phyloP scores from a whole-genome alignment of 2,888 invertebrate species.

The Eubasilissa splendida region DNA sequence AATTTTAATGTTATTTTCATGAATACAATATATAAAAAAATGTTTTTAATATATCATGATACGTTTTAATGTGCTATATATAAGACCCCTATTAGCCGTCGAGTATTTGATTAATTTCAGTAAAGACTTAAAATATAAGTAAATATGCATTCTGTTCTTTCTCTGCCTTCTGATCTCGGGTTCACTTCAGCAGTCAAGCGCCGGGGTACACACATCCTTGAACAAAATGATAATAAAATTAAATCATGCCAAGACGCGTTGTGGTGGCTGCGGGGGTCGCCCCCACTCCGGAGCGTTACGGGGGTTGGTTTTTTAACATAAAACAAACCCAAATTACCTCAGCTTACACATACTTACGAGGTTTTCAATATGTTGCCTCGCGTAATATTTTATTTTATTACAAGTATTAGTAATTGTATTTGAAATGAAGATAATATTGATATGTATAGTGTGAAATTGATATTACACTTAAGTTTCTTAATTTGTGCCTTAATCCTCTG shows the following conservation, averaged over 20 bases:
- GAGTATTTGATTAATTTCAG: too few relatives aligned
- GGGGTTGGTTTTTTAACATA: slow-evolving; percentile 55
- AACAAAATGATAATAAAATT: slow-evolving; percentile 57
- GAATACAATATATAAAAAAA: background rate
- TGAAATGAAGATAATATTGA: too few relatives aligned
- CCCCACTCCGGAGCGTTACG: slow-evolving; percentile 35
- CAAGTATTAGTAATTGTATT: too few relatives aligned
- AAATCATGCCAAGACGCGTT: slow-evolving; percentile 53
- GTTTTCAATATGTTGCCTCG: too few relatives aligned
- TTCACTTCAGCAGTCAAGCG: slow-evolving; percentile 29
- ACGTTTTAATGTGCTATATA: background rate
- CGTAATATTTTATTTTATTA: too few relatives aligned
- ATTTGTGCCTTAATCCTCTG: too few relatives aligned
- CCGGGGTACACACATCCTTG: slow-evolving; percentile 51
- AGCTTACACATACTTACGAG: slow-evolving; percentile 6
- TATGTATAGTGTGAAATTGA: too few relatives aligned
- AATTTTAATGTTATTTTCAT: too few relatives aligned
- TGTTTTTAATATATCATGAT: background rate
- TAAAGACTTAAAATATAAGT: slow-evolving; percentile 5
- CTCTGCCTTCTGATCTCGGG: background rate
- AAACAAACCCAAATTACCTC: slow-evolving; percentile 54
- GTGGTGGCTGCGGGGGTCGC: slow-evolving; percentile 22
- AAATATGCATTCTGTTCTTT: background rate
- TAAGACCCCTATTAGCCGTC: too few relatives aligned
- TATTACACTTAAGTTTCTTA: too few relatives aligned